phyloP scores from a whole-genome alignment of 2,888 invertebrate genomes.

The Nysson spinosus region DNA sequence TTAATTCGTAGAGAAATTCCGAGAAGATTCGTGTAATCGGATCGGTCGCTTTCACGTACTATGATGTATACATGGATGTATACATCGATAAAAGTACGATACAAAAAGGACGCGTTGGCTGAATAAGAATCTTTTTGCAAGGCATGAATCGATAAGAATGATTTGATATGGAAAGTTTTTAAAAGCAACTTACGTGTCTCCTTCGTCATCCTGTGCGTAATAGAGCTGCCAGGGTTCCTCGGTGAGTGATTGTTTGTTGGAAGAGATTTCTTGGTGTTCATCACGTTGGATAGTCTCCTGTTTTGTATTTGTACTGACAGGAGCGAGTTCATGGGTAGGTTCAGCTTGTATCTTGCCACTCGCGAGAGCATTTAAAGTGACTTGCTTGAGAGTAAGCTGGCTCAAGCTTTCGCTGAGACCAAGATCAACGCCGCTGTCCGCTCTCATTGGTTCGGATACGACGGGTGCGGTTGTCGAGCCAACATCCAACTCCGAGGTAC shows the following conservation, averaged over 20 bases:
- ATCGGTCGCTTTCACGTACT: too few species aligned
- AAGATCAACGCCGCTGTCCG: constrained; percentile 84
- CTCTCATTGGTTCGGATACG: constrained; percentile 77
- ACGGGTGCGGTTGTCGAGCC: constrained; percentile 14
- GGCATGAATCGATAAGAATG: constrained; percentile 18
- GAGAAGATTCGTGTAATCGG: too few species aligned
- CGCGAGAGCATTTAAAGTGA: constrained; percentile 68
- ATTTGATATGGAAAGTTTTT: constrained; percentile 15
- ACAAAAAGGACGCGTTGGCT: too few species aligned
- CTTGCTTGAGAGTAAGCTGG: constrained; percentile 79
- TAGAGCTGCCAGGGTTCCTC: constrained; percentile 81
- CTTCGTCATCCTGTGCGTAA: constrained; percentile 89
- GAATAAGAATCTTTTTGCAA: too few species aligned
- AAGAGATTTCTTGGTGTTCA: background rate
- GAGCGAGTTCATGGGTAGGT: constrained; percentile 55
- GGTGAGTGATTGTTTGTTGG: constrained; percentile 19
- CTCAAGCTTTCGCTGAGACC: constrained; percentile 82
- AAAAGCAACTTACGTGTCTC: constrained; percentile 88
- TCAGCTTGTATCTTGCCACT: constrained; percentile 56
- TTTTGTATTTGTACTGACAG: too few species aligned
- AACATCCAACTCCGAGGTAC: constrained; percentile 43
- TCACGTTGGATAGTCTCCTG: too few species aligned
- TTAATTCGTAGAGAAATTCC: too few species aligned
- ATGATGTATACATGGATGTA: too few species aligned
- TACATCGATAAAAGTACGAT: too few species aligned